Base-by-base conservation (phyloP, 2,888 invertebrate species). In the Leucoptera coffeella region DNA sequence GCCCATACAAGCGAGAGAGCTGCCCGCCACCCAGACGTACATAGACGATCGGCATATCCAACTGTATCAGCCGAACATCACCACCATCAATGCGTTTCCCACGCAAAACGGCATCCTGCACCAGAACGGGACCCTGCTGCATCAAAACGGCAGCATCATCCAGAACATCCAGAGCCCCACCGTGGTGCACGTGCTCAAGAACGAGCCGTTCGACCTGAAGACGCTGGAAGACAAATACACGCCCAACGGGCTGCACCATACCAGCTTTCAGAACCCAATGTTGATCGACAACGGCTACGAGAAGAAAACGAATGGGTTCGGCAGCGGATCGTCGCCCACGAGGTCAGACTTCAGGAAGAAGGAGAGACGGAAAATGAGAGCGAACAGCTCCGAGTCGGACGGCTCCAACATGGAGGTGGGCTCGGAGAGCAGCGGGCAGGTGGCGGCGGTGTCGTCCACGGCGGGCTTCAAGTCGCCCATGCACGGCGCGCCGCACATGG, bases 381-480 rank as follows among this genome's bases (percentile, higher is more conserved):
- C 87, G 21, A 85, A 86, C 35, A 87, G 87, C 39, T 75, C 88
- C 40, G 90, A 90, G 53, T 78, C 77, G 1, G 85, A 82, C 44
- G 77, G 80, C 30, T 80, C 80, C 7, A 77, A 74, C 38, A 78
- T 80, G 74, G 80, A 78, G 41, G 67, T 75, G 43, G 77, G 74
- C 40, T 77, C 61, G 48, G 87, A 82, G 71, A 83, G 85, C 64
- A 87, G 88, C 39, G 89, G 89, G 27, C 91, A 91, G 60, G 91
- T 91, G 37, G 87, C 91, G 27, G 90, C 91, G 27, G 83, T 91
- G 25, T 91, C 90, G 13, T 89, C 88, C 43, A 90, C 91, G 32
- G 89, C 86, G 30, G 85, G 85, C 35, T 85, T 82, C 51, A 85
- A 85, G 57, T 78, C 80, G 34, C 82, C 83, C 25, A 75, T 83